phyloP scores from a whole-genome alignment of 2,113 vertebrate species.

The Eulacestoma nigropectus region DNA sequence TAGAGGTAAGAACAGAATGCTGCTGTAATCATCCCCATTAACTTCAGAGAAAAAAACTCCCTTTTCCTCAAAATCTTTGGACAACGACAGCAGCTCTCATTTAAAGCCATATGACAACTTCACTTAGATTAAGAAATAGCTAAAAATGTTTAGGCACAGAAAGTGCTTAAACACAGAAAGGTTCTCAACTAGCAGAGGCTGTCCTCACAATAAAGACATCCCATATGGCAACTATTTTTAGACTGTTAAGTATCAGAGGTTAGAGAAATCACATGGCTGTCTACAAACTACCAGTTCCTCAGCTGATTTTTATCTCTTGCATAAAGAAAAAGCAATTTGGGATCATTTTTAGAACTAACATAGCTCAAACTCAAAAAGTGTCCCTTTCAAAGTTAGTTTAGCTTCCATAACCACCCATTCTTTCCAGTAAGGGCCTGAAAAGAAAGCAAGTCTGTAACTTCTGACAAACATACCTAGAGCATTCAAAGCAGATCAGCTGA shows the following conservation, averaged over 20 bases:
- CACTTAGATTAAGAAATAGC: neutral
- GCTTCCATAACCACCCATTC: neutral
- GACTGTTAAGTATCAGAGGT: conserved; percentile 28
- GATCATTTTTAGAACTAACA: neutral
- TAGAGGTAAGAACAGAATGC: neutral
- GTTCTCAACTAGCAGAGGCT: conserved; percentile 26
- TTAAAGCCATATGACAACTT: neutral
- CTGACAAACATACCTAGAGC: neutral
- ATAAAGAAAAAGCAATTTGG: neutral
- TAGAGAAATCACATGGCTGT: conserved; percentile 37
- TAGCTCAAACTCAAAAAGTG: neutral
- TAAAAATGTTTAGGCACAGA: conserved; percentile 43
- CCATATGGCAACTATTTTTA: conserved; percentile 56
- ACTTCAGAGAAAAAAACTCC: neutral
- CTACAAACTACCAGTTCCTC: neutral
- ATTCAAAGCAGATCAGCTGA: neutral
- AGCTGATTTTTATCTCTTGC: neutral
- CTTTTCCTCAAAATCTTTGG: neutral
- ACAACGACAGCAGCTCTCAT: neutral
- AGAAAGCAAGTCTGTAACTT: neutral
- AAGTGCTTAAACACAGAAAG: conserved; percentile 17
- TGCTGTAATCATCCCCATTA: neutral
- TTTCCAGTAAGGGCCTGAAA: neutral
- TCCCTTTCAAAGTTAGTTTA: neutral
- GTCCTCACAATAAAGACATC: conserved; percentile 20